Conservation (phyloP, 1,140 invertebrate species). For the Drosophila lowei region DNA sequence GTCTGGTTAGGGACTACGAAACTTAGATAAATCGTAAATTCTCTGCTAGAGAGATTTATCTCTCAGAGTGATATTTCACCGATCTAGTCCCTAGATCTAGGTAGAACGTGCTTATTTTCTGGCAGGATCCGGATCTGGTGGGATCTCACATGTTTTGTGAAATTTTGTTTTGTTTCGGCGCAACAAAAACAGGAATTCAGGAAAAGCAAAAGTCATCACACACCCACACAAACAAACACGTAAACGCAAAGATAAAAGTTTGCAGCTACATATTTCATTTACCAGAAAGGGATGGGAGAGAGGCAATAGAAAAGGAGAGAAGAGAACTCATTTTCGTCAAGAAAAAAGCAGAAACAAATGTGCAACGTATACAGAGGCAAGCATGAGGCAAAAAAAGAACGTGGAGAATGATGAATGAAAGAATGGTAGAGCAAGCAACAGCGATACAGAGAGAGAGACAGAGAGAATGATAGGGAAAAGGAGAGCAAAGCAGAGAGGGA, state of each 20-base stretch:
- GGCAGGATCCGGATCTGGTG: no score
- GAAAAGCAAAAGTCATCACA: constrained; percentile 64
- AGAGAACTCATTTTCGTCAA: constrained; percentile 17
- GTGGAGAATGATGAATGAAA: constrained; percentile 70
- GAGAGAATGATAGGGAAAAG: no score
- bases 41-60: no score
- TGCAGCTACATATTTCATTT: background rate
- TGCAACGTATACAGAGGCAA: constrained; percentile 11
- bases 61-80: no score
- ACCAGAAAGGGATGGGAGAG: constrained; percentile 18
- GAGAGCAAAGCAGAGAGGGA: constrained; percentile 6
- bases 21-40: no score
- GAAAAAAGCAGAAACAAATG: constrained; percentile 1
- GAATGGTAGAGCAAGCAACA: constrained; percentile 42
- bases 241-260: constrained; percentile 40
- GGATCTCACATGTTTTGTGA: constrained; percentile 25
- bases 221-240: constrained; percentile 17
- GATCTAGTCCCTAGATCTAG: no score
- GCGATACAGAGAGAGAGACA: constrained; percentile 13
- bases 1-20: no score
- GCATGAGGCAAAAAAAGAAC: constrained; percentile 32
- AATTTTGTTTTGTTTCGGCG: constrained; percentile 38
- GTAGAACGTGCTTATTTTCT: no score
- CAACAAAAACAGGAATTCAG: constrained; percentile 46
- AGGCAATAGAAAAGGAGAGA: constrained; percentile 1